Evolutionary conservation across 2,113 vertebrate species (phyloP), one percentile per base, ranked within the genome.

Genomic region (Salvelinus namaycush): DNA sequence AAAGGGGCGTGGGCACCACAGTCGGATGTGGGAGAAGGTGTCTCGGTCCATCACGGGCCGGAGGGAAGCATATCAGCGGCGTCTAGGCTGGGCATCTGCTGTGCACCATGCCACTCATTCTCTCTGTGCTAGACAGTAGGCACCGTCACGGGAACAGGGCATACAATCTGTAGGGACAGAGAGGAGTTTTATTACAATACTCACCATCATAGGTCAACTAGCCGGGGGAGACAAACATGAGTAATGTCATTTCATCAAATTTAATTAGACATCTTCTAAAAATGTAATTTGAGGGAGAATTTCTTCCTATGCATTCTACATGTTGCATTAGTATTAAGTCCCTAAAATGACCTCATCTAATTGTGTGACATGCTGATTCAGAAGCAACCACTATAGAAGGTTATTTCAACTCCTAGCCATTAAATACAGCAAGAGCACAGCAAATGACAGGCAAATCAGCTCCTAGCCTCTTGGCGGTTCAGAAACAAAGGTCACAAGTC

Each of bases 1-100:
- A 0, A 97, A 97, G 24, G 97, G 97, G 4, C 96, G 93, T 0
- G 96, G 97, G 91, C 96, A 97, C 97, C 96, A 98, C 16, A 98
- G 94, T 74, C 96, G 95, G 77, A 98, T 95, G 85, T 96, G 96
- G 86, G 96, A 94, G 87, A 98, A 96, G 85, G 95, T 78, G 88
- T 95, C 91, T 34, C 95, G 95, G 85, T 98, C 96, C 97, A 98
- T 98, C 85, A 79, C n/a, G 68, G 68, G 3, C 9, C 34, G 12
- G 68, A 70, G 68, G 68, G 44, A 34, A 29, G 31, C 27, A 34
- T 68, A 11, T 20, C 18, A 13, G 18, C 31, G 26, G 18, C 91
- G 87, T 84, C 87, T 94, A 94, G 13, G 84, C 91, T 74, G 90
- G 92, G 84, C 87, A 83, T 89, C 82, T 60, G 73, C 85, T 70